Base-by-base conservation (phyloP, 1,140 invertebrate species). In the Meloidogyne floridensis region DNA sequence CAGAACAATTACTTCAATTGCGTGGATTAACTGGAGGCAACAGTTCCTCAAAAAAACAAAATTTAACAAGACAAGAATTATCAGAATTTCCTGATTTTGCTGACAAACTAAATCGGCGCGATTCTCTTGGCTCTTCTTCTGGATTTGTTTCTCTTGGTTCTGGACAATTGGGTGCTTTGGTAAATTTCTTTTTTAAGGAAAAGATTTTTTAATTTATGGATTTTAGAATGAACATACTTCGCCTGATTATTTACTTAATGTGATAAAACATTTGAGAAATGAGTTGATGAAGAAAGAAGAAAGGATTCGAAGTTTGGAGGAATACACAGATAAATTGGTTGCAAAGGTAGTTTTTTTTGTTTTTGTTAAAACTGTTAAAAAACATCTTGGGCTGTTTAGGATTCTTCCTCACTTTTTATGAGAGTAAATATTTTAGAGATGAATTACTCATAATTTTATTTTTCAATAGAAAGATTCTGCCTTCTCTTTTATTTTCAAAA, bases 121-220 rank as follows among this genome's bases (percentile, higher is more conserved):
- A 77, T 43, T 83, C 80, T 13, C 85, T 85, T 56, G 84, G 80
- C 5, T 85, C 84, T 53, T 86, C 85, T 10, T 85, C 84, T 51
- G 84, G 84, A 10, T 86, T 85, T 70, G 84, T 82, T 7, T 85
- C 84, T 7, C 11, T 81, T 18, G 80, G 74, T 10, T 86, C 82
- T 8, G 85, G 81, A 8, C 53, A 80, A 43, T 43, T 84, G 51
- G 84, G 69, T 8, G 59, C 54, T 15, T 71, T 84, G 70, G 80
- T 81, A 20, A 59, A 32, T 72, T 42, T 43, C 20, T 15, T 20
- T 51, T 81, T 56, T 11, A 20, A 51, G 9, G 20, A 20, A 42
- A 47, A 42, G 47, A 69, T 83, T 53, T 65, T 54, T 82, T 9
- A 54, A 51, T 83, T 71, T 54, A 71, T 70, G 3, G 2, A 0